A percentile compares a stretch with the other conserved stretches of the same genome.
These are phyloP conservation scores for Cryptoprocta ferox DNA, from an alignment of 2,797 vertebrate genomes.

Conservation along the genomic window DNA sequence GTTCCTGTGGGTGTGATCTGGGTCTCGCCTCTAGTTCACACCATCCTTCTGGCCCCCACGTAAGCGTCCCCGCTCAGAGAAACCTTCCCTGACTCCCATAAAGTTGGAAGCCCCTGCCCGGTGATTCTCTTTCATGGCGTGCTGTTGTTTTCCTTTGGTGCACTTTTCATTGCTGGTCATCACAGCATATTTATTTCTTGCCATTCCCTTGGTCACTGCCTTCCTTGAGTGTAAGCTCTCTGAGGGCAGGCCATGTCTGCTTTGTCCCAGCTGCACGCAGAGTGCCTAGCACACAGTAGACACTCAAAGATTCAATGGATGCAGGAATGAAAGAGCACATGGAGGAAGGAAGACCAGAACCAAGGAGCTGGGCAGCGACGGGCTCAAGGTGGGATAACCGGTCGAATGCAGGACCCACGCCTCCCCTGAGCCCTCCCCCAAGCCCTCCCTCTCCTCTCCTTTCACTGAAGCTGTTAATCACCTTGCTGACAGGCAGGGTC, in stretches of 20 bases:
- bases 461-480: not conserved
- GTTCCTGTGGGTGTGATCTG: not conserved
- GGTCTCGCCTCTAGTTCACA: not conserved
- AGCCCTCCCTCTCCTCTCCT: not conserved
- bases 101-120: not conserved
- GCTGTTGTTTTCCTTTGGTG: not conserved
- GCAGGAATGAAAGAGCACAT: too few relatives aligned
- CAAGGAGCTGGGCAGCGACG: not conserved
- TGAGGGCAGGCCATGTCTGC: not conserved
- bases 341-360: not conserved
- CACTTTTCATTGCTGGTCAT: not conserved
- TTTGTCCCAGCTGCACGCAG: not conserved
- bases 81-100: not conserved
- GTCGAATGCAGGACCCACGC: not conserved
- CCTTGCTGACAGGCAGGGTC: conserved; percentile 29
- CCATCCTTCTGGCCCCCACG: not conserved
- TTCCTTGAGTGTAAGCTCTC: conserved; percentile 50
- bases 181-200: not conserved
- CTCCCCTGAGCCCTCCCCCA: not conserved
- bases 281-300: not conserved
- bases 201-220: not conserved
- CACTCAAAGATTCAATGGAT: accelerated
- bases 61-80: not conserved
- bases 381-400: accelerated
- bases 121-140: not conserved